Base-by-base conservation (phyloP, 2,113 vertebrate genomes). In the Pithys albifrons region DNA sequence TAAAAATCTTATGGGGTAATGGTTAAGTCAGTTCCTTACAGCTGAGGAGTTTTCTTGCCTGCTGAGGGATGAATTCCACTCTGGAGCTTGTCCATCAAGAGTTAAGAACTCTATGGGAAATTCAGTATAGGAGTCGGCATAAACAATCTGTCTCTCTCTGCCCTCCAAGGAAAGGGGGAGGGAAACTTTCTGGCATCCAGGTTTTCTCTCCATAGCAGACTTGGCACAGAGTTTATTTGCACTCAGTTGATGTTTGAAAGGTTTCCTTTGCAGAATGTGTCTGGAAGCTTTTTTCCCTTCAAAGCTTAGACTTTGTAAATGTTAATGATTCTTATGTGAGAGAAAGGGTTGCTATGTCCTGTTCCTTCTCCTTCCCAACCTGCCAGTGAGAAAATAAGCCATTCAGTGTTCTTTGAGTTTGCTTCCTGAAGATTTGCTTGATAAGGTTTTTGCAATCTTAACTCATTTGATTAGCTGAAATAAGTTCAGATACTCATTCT, bases 261-360 rank as follows among this genome's bases (percentile, higher is more conserved):
- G 74, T 89, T 92, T 91, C 41, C 37, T 75, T 89, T 49, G 70
- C 80, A 33, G 84, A 92, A 61, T 48, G 65, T 43, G 28, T 46
- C 70, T 89, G 73, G 77, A 85, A 89, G 45, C 28, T 81, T 95
- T 95, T 69, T 95, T 85, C 33, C 39, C 73, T 73, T 96, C 22
- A 7, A 62, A 90, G 45, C 18, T 71, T 49, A 43, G 61, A 43
- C 72, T 93, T 91, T 64, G 71, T 41, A 93, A 87, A 96, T 96
- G 85, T 67, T 91, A 93, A 91, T 88, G 35, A 84, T 62, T 67
- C 20, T 57, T 31, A 19, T 75, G 80, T 88, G 84, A 58, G 62
- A 70, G 45, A 82, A 76, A 51, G 43, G 13, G 19, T 39, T 80
- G 85, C 24, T 66, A 1, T 43, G 19, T 72, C 74, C 59, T 83